Conservation (phyloP, 2,113 vertebrate genomes). For the Platysteira castanea region DNA sequence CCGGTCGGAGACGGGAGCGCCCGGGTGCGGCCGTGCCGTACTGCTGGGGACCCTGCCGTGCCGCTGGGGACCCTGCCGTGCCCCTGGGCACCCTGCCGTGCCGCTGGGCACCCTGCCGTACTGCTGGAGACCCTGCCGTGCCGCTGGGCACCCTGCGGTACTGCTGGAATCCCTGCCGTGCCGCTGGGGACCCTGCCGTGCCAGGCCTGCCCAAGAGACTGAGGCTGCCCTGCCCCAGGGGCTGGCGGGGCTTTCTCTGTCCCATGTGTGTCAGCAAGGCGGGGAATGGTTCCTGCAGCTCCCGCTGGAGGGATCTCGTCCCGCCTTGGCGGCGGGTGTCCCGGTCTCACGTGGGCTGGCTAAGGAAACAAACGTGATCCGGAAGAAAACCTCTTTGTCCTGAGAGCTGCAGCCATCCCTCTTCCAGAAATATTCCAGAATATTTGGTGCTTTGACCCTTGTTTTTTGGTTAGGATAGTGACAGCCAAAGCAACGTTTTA, state of each 20-base stretch:
- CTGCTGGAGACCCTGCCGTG: no score
- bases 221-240: not conserved
- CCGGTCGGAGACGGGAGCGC: no score
- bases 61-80: no score
- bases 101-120: no score
- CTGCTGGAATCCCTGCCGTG: no score
- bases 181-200: not conserved
- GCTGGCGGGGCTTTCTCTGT: no score
- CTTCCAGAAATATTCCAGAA: not conserved
- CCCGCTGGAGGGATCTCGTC: not conserved
- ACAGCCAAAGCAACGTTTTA: not conserved
- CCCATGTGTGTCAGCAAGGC: rapidly evolving
- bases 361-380: not conserved
- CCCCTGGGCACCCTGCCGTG: no score
- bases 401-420: rapidly evolving
- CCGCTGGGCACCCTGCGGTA: no score
- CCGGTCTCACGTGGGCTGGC: rapidly evolving
- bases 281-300: no score
- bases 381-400: no score
- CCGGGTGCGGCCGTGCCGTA: no score
- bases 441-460: not conserved
- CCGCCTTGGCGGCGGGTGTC: rapidly evolving
- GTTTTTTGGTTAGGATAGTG: not conserved
- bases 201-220: not conserved
- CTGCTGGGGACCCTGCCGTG: no score